Evolutionary conservation across 2,888 invertebrate species (phyloP).

Genomic region (Apocheima hispidaria): DNA sequence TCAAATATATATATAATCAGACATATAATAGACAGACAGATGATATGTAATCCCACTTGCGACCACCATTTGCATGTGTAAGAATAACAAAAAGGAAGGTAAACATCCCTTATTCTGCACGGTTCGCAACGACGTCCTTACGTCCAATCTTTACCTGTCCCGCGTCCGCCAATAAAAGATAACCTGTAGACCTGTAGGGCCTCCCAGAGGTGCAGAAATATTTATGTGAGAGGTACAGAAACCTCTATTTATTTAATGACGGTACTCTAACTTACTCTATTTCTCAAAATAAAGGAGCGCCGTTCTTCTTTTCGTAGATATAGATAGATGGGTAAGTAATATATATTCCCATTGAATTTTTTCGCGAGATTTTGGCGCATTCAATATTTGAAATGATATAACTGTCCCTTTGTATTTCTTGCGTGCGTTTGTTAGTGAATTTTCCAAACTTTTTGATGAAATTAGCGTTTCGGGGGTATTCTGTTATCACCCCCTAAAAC

Average conservation of each 20-base stretch:
- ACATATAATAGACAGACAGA: too few relatives aligned
- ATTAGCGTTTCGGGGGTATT: too few relatives aligned
- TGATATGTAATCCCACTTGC: constrained; percentile 1
- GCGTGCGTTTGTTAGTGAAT: too few relatives aligned
- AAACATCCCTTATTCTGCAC: constrained; percentile 37
- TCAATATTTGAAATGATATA: too few relatives aligned
- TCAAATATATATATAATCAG: too few relatives aligned
- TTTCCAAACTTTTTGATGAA: too few relatives aligned
- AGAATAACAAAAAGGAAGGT: constrained; percentile 30
- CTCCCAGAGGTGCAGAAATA: constrained; percentile 61
- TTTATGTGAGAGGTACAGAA: constrained; percentile 57
- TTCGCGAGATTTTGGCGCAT: too few relatives aligned
- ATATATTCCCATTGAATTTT: too few relatives aligned
- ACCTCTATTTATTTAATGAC: constrained; percentile 12
- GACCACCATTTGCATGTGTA: constrained; percentile 22
- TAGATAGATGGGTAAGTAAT: background rate
- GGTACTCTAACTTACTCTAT: constrained; percentile 16
- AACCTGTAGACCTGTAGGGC: constrained; percentile 58
- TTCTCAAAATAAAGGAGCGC: constrained; percentile 30
- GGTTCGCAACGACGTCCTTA: constrained; percentile 34
- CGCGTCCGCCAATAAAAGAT: constrained; percentile 63
- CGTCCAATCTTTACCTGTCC: constrained; percentile 43
- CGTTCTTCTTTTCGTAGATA: background rate
- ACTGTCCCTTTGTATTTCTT: too few relatives aligned
- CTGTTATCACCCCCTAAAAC: too few relatives aligned